Evolutionary conservation across 2,797 vertebrate species (phyloP), one percentile per base, ranked within the genome.

Genomic region (Aulostomus chinensis): DNA sequence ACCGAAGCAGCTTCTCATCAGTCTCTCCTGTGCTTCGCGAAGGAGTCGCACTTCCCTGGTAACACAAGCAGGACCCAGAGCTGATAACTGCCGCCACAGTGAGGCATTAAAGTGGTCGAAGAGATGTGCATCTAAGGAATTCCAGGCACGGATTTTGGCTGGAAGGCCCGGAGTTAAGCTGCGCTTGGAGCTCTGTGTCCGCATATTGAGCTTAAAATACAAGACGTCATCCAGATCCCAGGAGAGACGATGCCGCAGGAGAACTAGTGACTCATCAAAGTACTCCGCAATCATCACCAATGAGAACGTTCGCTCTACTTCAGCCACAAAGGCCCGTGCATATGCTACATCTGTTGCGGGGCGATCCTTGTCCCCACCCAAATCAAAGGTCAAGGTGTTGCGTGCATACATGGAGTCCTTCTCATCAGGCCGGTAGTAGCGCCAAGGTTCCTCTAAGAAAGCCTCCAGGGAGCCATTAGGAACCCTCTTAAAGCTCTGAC

Each of bases 221-320:
- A 94, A 75, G 14, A 95, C 75, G 57, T 95, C 94, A 0, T 95
- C 90, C 58, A 93, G 77, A 30, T 94, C 93, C 94, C 94, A 95
- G 31, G 89, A 86, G 32, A 95, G 87, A 10, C 94, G 89, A 8
- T 81, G 93, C 13, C 93, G 89, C 17, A 95, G 84, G 33, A 95
- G 87, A 53, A 95, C 86, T 33, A 95, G 76, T 0, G 94, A 95
- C 81, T 95, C 93, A 4, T 95, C 94, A 21, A 95, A 95, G 78
- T 94, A 85, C 68, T 95, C 94, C 0, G 94, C 80, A 15, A 95
- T 93, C 94, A 95, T 93, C 55, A 95, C 94, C 8, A 95, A 66
- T 0, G 93, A 93, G 81, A 94, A 95, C 14, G 82, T 76, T 2
- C 76, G 72, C 38, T 94, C 93, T 42, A 94, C 80, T 54, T 92